A percentile compares a stretch with the other conserved stretches of the same genome.
Conservation (phyloP, 1,140 invertebrate genomes). For the Monochamus saltuarius region DNA sequence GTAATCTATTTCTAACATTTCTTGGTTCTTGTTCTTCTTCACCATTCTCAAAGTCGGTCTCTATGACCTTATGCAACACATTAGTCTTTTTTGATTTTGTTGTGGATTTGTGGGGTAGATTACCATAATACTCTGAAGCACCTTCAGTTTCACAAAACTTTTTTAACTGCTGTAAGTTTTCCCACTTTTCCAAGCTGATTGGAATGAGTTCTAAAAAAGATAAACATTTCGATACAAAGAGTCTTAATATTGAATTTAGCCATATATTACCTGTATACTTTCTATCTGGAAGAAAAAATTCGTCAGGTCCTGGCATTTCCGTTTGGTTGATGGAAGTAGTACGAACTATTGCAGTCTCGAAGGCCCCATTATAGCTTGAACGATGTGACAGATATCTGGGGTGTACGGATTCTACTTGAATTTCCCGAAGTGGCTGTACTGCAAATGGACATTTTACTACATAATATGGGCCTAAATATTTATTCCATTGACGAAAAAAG, state of each 20-base stretch:
- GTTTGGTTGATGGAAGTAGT: not conserved
- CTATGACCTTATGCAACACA: no score
- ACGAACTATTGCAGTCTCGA: not conserved
- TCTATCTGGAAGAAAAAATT: not conserved
- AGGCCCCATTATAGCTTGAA: not conserved
- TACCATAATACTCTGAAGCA: no score
- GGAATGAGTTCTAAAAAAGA: not conserved
- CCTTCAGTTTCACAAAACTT: constrained; percentile 5
- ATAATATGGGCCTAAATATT: not conserved
- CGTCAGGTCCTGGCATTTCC: not conserved
- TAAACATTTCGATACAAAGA: not conserved
- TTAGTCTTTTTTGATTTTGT: no score
- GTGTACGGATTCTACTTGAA: not conserved
- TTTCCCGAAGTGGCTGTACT: constrained; percentile 10
- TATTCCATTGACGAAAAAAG: no score
- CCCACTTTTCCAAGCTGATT: not conserved
- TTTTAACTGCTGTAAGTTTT: constrained; percentile 1
- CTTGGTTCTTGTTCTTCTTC: no score
- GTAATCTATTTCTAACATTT: no score
- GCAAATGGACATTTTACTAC: constrained; percentile 19
- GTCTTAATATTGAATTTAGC: not conserved
- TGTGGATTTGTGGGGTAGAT: no score
- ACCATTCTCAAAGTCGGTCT: no score
- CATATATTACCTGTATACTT: not conserved
- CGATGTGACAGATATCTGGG: not conserved